Evolutionary conservation across 2,113 vertebrate genomes (phyloP), one percentile per base, ranked within the genome.

Genomic region (Psophia crepitans): DNA sequence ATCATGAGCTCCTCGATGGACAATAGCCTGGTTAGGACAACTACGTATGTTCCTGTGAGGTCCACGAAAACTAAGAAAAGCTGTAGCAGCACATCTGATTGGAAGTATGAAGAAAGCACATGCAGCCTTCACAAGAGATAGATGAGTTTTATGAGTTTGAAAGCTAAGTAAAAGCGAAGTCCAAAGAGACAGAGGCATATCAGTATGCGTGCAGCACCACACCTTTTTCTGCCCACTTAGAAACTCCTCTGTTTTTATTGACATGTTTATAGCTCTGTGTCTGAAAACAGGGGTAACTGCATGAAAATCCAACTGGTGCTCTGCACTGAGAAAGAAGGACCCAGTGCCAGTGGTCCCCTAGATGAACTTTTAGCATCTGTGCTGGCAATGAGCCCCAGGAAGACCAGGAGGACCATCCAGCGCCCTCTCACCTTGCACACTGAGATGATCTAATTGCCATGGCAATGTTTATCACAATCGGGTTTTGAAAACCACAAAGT

Each of bases 1-100:
- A 84, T 16, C 30, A 43, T 0, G 0, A 61, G 33, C 76, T 61
- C 14, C 64, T 81, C 0, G 0, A 14, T 8, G 37, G 33, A 51
- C 37, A 49, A 46, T 43, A 43, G 43, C 16, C 43, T 43, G 43
- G 43, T 43, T 43, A 43, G 43, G 43, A 43, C 43, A 43, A 43
- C 43, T 43, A 15, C 16, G n/a, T 16, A 8, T 70, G 41, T n/a
- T 78, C 56, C 39, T 3, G 1, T 7, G 41, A 89, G 49, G 49
- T 21, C 49, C 49, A 53, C 1, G 5, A 81, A 83, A 58, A 49
- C 73, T 33, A 49, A 63, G 35, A 87, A 75, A 75, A 88, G 57
- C 44, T 80, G 30, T 15, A 92, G 66, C n/a, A 60, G 37, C 35
- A n/a, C 35, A 53, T 32, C 46, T 69, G 35, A 64, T 18, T 27